Evolutionary conservation across 2,888 invertebrate genomes (phyloP), one percentile per base, ranked within the genome.

Genomic region (Caenorhabditis angaria): DNA sequence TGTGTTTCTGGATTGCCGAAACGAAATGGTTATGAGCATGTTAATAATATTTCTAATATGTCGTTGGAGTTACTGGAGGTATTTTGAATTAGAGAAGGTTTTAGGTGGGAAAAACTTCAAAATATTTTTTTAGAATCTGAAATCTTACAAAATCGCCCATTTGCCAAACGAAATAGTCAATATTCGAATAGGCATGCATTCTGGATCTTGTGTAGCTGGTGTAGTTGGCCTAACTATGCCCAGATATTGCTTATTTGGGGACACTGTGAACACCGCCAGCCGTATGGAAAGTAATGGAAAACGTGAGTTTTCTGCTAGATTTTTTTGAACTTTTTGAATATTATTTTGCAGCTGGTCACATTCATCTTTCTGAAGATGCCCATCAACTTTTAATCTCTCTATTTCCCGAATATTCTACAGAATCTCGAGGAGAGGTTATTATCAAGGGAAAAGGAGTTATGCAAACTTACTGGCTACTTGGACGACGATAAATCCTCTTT

Each of bases 161-260:
- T 60, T 85, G 24, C 85, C 85, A 2, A 69, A 72, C 0, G 85
- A 85, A 61, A 64, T 70, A 47, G 78, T 84, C 25, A 71, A 80
- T 25, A 76, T 84, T 20, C 66, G 84, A 10, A 77, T 81, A 20
- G 81, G 81, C 41, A 76, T 81, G 58, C 79, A 81, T 57, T 73
- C 79, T 2, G 82, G 82, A 41, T 73, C 82, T 4, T 80, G 80
- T 66, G 81, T 82, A 22, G 77, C 82, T 4, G 82, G 81, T 20
- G 82, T 82, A 14, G 82, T 82, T 8, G 82, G 82, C 1, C 61
- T 80, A 22, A 80, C 82, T 28, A 82, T 82, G 82, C 82, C 82
- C 22, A 65, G 82, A 12, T 82, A 82, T 51, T 82, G 82, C 51
- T 70, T 82, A n/a, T 82, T 82, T 63, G 82, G 81, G 35, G 81